phyloP scores from a whole-genome alignment of 2,888 invertebrate genomes.

The Eugnorisma glareosa region DNA sequence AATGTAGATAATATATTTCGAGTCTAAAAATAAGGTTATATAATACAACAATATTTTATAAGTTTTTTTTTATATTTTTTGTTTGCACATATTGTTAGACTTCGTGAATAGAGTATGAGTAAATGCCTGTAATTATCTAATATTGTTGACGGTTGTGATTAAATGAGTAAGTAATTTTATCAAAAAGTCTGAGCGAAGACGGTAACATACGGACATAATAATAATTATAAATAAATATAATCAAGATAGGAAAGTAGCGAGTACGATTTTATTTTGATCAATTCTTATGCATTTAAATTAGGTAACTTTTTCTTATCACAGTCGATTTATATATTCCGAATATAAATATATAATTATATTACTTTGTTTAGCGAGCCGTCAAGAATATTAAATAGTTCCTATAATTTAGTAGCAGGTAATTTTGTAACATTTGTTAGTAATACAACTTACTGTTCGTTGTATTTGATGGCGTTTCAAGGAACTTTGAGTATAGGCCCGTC shows the following conservation, averaged over 20 bases:
- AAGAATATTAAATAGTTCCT: slow-evolving; percentile 81
- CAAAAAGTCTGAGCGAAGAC: slow-evolving; percentile 21
- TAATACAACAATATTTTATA: slow-evolving; percentile 75
- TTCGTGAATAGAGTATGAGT: slow-evolving; percentile 40
- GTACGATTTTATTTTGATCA: slow-evolving; percentile 60
- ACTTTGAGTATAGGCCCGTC: slow-evolving; percentile 29
- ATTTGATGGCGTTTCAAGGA: slow-evolving; percentile 47
- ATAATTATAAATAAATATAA: slow-evolving; percentile 13
- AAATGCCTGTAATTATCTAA: slow-evolving; percentile 74
- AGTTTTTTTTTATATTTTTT: slow-evolving; percentile 8
- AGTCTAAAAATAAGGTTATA: slow-evolving; percentile 85
- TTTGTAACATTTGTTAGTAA: slow-evolving; percentile 44
- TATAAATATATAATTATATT: slow-evolving; percentile 50
- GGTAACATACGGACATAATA: slow-evolving; percentile 16
- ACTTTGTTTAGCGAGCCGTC: slow-evolving; percentile 73
- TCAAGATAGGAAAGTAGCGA: slow-evolving; percentile 32
- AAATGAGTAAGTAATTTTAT: slow-evolving; percentile 11
- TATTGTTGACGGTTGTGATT: slow-evolving; percentile 76
- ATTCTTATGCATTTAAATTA: slow-evolving; percentile 77
- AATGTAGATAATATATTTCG: slow-evolving; percentile 82
- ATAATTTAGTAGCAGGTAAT: slow-evolving; percentile 50
- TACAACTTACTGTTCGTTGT: slow-evolving; percentile 73
- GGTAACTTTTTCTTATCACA: slow-evolving; percentile 82
- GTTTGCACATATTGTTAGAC: slow-evolving; percentile 44
- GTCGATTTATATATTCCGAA: slow-evolving; percentile 69